Evolutionary conservation across 2,888 invertebrate genomes (phyloP).

Genomic region (Chloromyia formosa): DNA sequence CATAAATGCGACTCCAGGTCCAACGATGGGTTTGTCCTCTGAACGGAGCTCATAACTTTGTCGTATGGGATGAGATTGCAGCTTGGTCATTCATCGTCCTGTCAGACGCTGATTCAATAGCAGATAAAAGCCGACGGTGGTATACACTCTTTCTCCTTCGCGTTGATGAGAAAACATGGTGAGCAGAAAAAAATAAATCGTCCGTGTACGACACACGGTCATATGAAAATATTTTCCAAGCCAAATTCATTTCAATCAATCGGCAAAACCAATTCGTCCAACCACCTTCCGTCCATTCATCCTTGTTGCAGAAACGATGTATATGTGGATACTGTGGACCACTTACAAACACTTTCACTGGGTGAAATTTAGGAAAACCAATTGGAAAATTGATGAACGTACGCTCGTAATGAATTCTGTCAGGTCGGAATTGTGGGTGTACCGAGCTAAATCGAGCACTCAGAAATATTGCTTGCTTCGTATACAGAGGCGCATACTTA

Average conservation of each 20-base stretch:
- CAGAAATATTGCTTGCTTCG: background rate
- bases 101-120: conserved; percentile 31
- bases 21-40: background rate
- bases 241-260: conserved; percentile 36
- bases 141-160: background rate
- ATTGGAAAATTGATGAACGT: conserved; percentile 22
- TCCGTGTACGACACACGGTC: background rate
- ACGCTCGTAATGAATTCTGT: background rate
- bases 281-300: background rate
- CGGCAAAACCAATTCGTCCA: background rate
- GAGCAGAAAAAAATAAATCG: background rate
- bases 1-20: background rate
- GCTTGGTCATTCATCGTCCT: conserved; percentile 36
- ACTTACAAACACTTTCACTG: conserved; percentile 33
- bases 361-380: conserved; percentile 27
- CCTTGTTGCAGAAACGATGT: background rate
- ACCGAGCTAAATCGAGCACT: conserved; percentile 21
- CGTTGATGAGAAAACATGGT: background rate
- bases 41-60: background rate
- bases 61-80: background rate
- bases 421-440: background rate
- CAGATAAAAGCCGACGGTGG: background rate
- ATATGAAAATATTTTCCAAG: conserved; percentile 31
- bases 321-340: too few species aligned
- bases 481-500: too few species aligned